Evolutionary conservation across 2,888 invertebrate species (phyloP).

Genomic region (Argyra leucocephala): DNA sequence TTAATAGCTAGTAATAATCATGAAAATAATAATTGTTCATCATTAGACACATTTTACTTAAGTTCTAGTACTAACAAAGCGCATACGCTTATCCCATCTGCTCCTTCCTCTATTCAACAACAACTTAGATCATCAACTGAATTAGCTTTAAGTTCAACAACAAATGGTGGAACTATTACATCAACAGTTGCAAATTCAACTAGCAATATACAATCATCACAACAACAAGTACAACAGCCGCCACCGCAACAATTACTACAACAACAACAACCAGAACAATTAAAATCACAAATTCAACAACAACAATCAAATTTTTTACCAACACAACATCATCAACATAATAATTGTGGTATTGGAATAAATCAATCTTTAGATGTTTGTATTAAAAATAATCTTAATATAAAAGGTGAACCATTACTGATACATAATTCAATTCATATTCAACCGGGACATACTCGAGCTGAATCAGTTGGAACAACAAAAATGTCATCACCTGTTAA

Average conservation of each 20-base stretch:
- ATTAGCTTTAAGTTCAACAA: conserved; percentile 27
- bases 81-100: conserved; percentile 44
- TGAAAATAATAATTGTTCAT: conserved; percentile 20
- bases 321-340: conserved; percentile 14
- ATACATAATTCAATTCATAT: background rate
- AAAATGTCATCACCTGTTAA: conserved; percentile 25
- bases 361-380: background rate
- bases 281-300: conserved; percentile 26
- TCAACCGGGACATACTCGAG: conserved; percentile 39
- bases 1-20: conserved; percentile 26
- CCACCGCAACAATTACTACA: conserved; percentile 19
- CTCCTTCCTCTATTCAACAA: conserved; percentile 35
- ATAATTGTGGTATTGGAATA: conserved; percentile 24
- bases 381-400: background rate
- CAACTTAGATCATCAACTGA: conserved; percentile 36
- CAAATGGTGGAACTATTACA: conserved; percentile 27
- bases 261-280: conserved; percentile 30
- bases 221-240: conserved; percentile 25
- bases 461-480: conserved; percentile 17
- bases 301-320: conserved; percentile 39
- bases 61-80: conserved; percentile 35
- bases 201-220: conserved; percentile 28
- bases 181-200: conserved; percentile 33
- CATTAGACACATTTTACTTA: conserved; percentile 23
- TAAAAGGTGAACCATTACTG: background rate